Percentiles rank a stretch among this genome's conserved stretches.
Evolutionary conservation across 1,140 invertebrate species (phyloP).

Genomic region (Drosophila tani): DNA sequence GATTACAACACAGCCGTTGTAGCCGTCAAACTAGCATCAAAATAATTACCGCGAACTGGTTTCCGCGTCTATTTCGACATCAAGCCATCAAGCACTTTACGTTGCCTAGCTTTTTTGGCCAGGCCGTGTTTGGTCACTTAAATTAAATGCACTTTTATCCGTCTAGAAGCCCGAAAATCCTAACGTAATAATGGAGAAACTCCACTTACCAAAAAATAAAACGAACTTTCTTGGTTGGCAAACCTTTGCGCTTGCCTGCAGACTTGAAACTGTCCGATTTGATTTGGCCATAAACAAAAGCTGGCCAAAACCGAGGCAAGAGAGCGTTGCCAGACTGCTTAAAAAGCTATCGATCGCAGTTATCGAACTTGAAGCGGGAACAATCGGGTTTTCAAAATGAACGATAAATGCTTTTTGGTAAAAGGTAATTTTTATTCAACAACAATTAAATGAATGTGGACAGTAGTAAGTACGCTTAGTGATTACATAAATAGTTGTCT

Average conservation of each 20-base stretch:
- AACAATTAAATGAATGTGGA: constrained; percentile 81
- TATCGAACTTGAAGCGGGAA: constrained; percentile 4
- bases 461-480: constrained; percentile 82
- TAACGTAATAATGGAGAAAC: background rate
- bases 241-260: constrained; percentile 40
- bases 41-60: constrained; percentile 75
- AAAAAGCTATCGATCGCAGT: constrained; percentile 30
- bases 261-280: constrained; percentile 39
- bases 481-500: constrained; percentile 75
- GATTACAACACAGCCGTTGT: constrained; percentile 56
- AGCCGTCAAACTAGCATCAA: constrained; percentile 59
- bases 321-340: constrained; percentile 2
- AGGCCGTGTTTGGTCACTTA: constrained; percentile 25
- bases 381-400: constrained; percentile 16
- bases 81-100: constrained; percentile 34
- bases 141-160: constrained; percentile 19
- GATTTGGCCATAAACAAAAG: constrained; percentile 39
- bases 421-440: constrained; percentile 80
- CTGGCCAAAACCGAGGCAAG: constrained; percentile 12
- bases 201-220: constrained; percentile 31
- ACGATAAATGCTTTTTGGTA: constrained; percentile 40
- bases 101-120: constrained; percentile 21
- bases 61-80: constrained; percentile 77
- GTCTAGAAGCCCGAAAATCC: constrained; percentile 1
- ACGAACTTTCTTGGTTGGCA: background rate